Conservation (phyloP, 2,888 invertebrate genomes). For the Xanthostigma xanthostigma region DNA sequence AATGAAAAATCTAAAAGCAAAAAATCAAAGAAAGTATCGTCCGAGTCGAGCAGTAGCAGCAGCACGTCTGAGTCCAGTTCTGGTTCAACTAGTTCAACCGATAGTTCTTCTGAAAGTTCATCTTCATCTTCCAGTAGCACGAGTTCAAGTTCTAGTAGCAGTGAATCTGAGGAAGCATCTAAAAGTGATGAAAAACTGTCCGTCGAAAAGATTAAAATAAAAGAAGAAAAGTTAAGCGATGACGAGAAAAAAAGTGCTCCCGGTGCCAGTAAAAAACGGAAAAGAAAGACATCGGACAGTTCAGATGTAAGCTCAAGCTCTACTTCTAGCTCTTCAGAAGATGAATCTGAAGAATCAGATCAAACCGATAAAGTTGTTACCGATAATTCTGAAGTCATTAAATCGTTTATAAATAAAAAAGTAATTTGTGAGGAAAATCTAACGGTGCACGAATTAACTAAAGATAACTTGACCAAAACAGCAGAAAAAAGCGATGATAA, state of each 20-base stretch:
- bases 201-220: conserved; percentile 4
- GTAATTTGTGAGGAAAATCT: conserved; percentile 4
- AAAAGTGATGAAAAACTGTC: not conserved
- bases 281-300: too few relatives aligned
- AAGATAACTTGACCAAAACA: not conserved
- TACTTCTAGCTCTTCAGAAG: too few relatives aligned
- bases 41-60: not conserved
- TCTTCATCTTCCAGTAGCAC: conserved; percentile 12
- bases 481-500: not conserved
- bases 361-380: not conserved
- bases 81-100: conserved; percentile 13
- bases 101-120: conserved; percentile 12
- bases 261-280: too few relatives aligned
- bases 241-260: conserved; percentile 2
- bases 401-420: conserved; percentile 13
- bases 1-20: too few relatives aligned
- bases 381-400: conserved; percentile 8
- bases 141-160: conserved; percentile 11
- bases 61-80: conserved; percentile 3
- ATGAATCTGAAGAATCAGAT: too few relatives aligned
- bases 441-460: not conserved
- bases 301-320: too few relatives aligned
- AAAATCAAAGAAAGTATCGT: too few relatives aligned
- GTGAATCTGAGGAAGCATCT: not conserved
- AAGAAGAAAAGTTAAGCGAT: conserved; percentile 9